Base-by-base conservation (phyloP, 2,797 vertebrate species). In the Gobio occitaniae region DNA sequence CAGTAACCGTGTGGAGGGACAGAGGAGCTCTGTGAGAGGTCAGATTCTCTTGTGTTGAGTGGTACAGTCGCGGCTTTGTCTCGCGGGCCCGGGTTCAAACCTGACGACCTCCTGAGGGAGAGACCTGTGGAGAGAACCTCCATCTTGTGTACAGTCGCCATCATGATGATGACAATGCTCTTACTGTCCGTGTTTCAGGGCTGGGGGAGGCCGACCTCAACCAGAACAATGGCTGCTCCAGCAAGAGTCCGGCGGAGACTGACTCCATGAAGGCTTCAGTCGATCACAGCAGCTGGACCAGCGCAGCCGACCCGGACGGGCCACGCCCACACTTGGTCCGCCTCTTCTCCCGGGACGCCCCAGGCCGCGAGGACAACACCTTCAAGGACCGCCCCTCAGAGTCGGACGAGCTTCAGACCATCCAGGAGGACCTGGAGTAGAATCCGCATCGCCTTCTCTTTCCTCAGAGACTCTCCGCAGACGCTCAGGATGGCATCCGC, bases 301-400 rank as follows among this genome's bases (percentile, higher is more conserved):
- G 90, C 95, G 94, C 97, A 96, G 96, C 95, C 95, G 97, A 98
- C 95, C 91, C 92, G 87, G 94, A 95, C 36, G 93, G 86, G 56
- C 95, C 93, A 92, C 98, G 98, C 97, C 98, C 97, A 95, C 98
- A 99, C 95, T 95, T 99, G 96, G 94, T 94, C 97, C 98, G 98
- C 98, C 98, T 99, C 95, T 99, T 99, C 95, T 99, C 98, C 96
- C 98, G 98, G 96, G 98, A 99, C 96, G 98, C 98, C 91, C 98
- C 98, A 87, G 98, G 97, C 78, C 95, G 98, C 87, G 97, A 99
- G 93, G 98, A 99, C 97, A 99, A 99, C 97, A 99, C 98, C 98
- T 99, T 99, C 98, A 99, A 99, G 99, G 98, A 99, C 87, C 97
- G 98, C 94, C 96, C 98, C 92, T 99, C 98, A 0, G 98, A 99